These are phyloP conservation scores for Chaetops frenatus DNA, from an alignment of 2,113 vertebrate genomes.

Conservation along the genomic window DNA sequence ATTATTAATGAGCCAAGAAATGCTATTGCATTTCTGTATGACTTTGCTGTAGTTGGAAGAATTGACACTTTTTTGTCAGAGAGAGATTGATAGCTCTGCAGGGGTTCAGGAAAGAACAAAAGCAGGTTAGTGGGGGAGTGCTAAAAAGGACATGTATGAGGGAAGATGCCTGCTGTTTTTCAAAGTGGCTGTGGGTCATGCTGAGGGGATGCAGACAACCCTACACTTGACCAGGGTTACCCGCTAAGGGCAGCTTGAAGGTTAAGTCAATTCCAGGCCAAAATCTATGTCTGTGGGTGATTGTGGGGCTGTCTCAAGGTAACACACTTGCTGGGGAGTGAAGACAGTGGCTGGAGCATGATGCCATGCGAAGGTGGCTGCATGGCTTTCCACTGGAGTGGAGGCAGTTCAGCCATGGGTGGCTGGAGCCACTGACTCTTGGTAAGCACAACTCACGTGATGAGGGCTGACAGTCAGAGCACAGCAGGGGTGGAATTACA, in stretches of 20 bases:
- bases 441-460: neutral
- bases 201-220: neutral
- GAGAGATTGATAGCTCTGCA: neutral
- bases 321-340: neutral
- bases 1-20: neutral
- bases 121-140: neutral
- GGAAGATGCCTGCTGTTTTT: neutral
- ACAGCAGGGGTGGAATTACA: neutral
- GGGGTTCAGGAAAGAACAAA: neutral
- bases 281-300: neutral
- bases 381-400: rapidly evolving
- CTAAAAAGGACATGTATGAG: neutral
- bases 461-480: neutral
- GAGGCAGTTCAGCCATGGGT: neutral
- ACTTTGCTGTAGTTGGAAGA: neutral
- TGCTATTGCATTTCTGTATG: neutral
- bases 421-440: neutral
- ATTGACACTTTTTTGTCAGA: neutral
- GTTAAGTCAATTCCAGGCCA: neutral
- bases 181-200: neutral
- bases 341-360: neutral
- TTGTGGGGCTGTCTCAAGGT: neutral
- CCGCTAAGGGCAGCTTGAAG: neutral
- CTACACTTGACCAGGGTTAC: neutral
- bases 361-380: neutral